phyloP scores from a whole-genome alignment of 2,888 invertebrate genomes.

The Agrochola macilenta region DNA sequence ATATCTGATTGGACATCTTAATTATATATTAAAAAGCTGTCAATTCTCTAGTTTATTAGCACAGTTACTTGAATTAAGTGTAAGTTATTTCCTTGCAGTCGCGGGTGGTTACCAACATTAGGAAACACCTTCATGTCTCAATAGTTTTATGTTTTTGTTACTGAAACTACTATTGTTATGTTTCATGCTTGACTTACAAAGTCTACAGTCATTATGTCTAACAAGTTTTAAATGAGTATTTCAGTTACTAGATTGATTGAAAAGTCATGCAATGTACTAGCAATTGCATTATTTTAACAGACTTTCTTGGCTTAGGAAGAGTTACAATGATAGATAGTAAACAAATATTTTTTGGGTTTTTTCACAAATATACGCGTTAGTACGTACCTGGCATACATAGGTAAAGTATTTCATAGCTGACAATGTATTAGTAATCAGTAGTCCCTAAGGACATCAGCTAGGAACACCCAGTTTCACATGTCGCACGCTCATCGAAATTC shows the following conservation, averaged over 20 bases:
- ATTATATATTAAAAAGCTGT: not conserved
- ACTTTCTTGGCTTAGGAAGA: not conserved
- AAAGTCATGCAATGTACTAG: not conserved
- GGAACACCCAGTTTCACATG: not conserved
- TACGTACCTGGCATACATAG: not conserved
- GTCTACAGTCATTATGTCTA: conserved; percentile 18
- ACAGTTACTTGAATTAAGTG: not conserved
- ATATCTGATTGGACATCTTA: not conserved
- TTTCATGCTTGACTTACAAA: conserved; percentile 52
- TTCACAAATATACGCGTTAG: not conserved
- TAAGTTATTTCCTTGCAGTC: conserved; percentile 44
- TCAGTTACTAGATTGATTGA: not conserved
- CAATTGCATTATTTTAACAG: not conserved
- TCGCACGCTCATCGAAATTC: not conserved
- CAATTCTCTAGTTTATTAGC: not conserved
- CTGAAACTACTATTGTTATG: conserved; percentile 50
- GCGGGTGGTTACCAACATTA: conserved; percentile 47
- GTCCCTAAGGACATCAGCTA: not conserved
- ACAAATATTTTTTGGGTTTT: not conserved
- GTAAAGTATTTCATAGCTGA: not conserved
- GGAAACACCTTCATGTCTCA: conserved; percentile 56
- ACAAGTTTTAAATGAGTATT: conserved; percentile 8
- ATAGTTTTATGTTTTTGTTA: conserved; percentile 53
- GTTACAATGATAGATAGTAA: not conserved
- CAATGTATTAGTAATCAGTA: not conserved